Conservation (phyloP, 2,888 invertebrate genomes). For the Campoplex nolae region DNA sequence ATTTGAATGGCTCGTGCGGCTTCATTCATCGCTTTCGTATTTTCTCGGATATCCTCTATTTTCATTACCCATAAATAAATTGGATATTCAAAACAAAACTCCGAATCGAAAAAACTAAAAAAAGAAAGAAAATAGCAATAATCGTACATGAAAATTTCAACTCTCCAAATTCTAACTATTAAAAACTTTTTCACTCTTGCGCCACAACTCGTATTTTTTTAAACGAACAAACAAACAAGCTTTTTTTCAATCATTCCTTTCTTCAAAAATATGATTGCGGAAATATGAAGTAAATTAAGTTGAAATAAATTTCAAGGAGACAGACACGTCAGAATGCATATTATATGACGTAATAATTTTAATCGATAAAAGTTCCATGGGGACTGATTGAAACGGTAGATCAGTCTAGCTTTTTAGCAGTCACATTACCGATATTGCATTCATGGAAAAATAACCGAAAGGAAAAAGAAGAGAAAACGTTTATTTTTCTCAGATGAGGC, state of each 20-base stretch:
- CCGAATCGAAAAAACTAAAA: not conserved
- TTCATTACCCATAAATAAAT: not conserved
- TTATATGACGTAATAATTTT: not conserved
- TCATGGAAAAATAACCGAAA: not conserved
- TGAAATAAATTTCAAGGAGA: not conserved
- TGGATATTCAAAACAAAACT: not conserved
- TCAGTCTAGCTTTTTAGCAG: not conserved
- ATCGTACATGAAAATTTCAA: not conserved
- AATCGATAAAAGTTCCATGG: not conserved
- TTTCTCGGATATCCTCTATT: not conserved
- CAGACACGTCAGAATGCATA: not conserved
- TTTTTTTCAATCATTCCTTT: not conserved
- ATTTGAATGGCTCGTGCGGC: slow-evolving; percentile 71
- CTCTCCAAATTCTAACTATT: not conserved
- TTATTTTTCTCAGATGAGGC: not conserved
- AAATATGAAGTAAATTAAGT: not conserved
- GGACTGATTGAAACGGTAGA: not conserved
- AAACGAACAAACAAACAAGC: not conserved
- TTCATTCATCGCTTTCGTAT: not conserved
- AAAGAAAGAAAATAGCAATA: not conserved
- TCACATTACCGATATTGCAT: slow-evolving; percentile 17
- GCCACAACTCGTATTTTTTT: not conserved
- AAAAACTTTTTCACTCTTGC: not conserved
- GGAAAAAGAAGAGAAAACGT: slow-evolving; percentile 6
- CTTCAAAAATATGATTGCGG: not conserved